A percentile compares a stretch with the other conserved stretches of the same genome.
phyloP scores from a whole-genome alignment of 2,888 invertebrate genomes.

The Labia minor region DNA sequence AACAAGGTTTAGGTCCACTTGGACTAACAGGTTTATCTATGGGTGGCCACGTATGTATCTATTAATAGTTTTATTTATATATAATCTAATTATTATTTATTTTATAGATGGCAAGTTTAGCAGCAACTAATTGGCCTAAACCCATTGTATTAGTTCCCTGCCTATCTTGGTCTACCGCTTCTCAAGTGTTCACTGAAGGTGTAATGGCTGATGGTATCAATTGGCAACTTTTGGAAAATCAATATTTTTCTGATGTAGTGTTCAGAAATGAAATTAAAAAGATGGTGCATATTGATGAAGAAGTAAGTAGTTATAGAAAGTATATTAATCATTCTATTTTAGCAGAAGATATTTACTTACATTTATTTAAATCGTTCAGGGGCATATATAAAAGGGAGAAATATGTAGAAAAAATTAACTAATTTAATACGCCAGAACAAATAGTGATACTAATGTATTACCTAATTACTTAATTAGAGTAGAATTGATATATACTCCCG shows the following conservation, averaged over 20 bases:
- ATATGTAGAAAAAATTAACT: neutral
- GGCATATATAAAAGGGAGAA: too few relatives aligned
- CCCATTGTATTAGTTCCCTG: conserved; percentile 90
- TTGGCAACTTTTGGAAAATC: conserved; percentile 81
- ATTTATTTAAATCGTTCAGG: too few relatives aligned
- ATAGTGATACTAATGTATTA: too few relatives aligned
- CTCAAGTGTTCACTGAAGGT: conserved; percentile 90
- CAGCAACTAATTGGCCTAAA: conserved; percentile 91
- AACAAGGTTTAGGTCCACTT: conserved; percentile 80
- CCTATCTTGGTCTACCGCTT: conserved; percentile 94
- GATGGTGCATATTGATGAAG: conserved; percentile 64
- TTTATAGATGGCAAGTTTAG: conserved; percentile 89
- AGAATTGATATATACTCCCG: too few relatives aligned
- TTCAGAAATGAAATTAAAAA: conserved; percentile 77
- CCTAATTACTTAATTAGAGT: too few relatives aligned
- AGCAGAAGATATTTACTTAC: too few relatives aligned
- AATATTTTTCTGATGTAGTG: conserved; percentile 69
- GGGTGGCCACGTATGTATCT: conserved; percentile 87
- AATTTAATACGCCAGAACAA: too few relatives aligned
- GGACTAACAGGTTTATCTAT: conserved; percentile 93
- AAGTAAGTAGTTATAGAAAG: conserved; percentile 30
- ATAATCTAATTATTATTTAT: conserved; percentile 18
- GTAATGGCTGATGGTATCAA: conserved; percentile 92
- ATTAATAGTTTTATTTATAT: neutral
- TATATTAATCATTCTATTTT: too few relatives aligned